Base-by-base conservation (phyloP, 2,888 invertebrate genomes). In the Stenchaetothrips biformis region DNA sequence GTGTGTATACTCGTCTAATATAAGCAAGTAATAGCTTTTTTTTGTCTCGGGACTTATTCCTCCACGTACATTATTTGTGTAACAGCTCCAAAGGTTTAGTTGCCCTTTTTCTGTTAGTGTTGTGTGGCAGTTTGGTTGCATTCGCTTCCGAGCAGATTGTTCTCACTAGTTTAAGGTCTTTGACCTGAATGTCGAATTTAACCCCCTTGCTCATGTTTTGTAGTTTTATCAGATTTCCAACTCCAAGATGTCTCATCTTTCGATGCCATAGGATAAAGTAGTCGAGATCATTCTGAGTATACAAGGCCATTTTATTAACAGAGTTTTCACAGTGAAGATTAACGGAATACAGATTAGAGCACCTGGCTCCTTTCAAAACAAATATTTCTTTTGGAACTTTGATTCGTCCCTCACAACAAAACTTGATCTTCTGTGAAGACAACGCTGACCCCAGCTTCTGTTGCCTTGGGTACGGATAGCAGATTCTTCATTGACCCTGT, bases 1-100 rank as follows among this genome's bases (percentile, higher is more conserved):
- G 53, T 82, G 81, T 7, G 77, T 82, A 77, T 78, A 81, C 37
- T 82, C 81, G 74, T n/a, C n/a, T n/a, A n/a, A n/a, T n/a, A n/a
- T n/a, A n/a, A n/a, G n/a, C n/a, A n/a, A n/a, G n/a, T n/a, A n/a
- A n/a, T n/a, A n/a, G n/a, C n/a, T n/a, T n/a, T n/a, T n/a, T n/a
- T n/a, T n/a, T n/a, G n/a, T n/a, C n/a, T n/a, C n/a, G n/a, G n/a
- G n/a, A n/a, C n/a, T n/a, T n/a, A n/a, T n/a, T n/a, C n/a, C n/a
- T n/a, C n/a, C n/a, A n/a, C n/a, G n/a, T n/a, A n/a, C n/a, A n/a
- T n/a, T n/a, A n/a, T n/a, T n/a, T n/a, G n/a, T 80, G 48, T 79
- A 74, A 74, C 80, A n/a, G n/a, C n/a, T n/a, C n/a, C n/a, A n/a
- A n/a, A n/a, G n/a, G n/a, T n/a, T n/a, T n/a, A n/a, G n/a, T n/a